A percentile compares a stretch with the other conserved stretches of the same genome.
phyloP scores from a whole-genome alignment of 2,797 vertebrate species.

The Rhinoraja longicauda region DNA sequence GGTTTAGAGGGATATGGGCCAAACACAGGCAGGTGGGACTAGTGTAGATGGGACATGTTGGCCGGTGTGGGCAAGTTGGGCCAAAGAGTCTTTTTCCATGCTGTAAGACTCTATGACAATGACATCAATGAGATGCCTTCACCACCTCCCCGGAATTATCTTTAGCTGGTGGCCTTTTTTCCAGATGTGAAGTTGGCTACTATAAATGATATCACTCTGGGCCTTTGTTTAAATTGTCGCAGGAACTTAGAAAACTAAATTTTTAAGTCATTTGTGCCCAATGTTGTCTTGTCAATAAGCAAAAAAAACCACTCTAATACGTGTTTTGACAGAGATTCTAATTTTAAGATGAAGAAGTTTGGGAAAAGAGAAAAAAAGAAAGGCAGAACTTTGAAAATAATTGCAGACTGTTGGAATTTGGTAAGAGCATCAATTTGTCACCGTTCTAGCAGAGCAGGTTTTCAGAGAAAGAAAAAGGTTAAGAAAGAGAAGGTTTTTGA shows the following conservation, averaged over 20 bases:
- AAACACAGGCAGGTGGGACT: no score
- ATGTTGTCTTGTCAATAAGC: neutral
- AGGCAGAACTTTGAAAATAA: neutral
- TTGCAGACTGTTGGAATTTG: neutral
- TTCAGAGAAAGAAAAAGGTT: neutral
- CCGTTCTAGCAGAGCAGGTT: neutral
- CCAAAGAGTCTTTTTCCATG: no score
- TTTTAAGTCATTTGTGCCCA: neutral
- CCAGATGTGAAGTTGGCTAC: neutral
- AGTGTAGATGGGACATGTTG: no score
- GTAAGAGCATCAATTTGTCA: neutral
- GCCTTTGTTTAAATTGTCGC: neutral
- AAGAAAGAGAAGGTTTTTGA: neutral
- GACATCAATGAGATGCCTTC: neutral
- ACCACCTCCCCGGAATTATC: neutral
- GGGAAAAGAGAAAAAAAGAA: neutral
- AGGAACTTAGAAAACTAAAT: neutral
- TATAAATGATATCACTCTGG: neutral
- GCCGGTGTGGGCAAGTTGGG: no score
- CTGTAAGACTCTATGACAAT: no score
- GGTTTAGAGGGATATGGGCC: no score
- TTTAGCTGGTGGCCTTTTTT: neutral
- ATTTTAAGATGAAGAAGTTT: neutral
- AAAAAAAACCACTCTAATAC: neutral
- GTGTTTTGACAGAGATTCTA: no score